Percentiles rank a stretch among this genome's conserved stretches.
Evolutionary conservation across 2,888 invertebrate species (phyloP).

Genomic region (Orthonychiurus folsomi): DNA sequence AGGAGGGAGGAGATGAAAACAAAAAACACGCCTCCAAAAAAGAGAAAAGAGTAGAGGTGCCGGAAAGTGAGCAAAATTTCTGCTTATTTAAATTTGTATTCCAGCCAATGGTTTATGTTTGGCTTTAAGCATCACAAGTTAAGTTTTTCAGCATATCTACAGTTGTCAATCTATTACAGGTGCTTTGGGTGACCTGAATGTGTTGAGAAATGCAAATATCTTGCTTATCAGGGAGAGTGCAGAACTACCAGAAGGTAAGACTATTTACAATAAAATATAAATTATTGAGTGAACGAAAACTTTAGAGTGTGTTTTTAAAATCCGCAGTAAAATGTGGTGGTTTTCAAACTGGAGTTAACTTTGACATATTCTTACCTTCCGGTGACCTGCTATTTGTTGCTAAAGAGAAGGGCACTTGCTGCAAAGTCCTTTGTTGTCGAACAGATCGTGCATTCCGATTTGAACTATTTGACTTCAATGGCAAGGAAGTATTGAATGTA

Average conservation of each 20-base stretch:
- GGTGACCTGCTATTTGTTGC: neutral
- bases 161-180: too few species aligned
- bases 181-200: neutral
- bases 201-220: neutral
- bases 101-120: too few species aligned
- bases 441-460: conserved; percentile 4
- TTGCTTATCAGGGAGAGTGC: neutral
- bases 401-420: neutral
- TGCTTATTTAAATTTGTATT: too few species aligned
- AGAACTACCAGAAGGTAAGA: neutral
- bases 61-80: too few species aligned
- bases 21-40: too few species aligned
- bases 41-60: too few species aligned
- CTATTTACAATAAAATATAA: too few species aligned
- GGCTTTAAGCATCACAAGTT: too few species aligned
- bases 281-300: too few species aligned
- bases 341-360: neutral
- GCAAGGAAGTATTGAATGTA: neutral
- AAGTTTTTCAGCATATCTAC: too few species aligned
- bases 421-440: neutral
- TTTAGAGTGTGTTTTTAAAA: too few species aligned
- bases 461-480: neutral
- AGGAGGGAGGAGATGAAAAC: too few species aligned
- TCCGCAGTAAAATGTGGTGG: neutral
- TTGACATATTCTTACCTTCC: neutral